These are phyloP conservation scores for Pantherophis alleghaniensis DNA, from an alignment of 2,797 vertebrate species.

Conservation along the genomic window DNA sequence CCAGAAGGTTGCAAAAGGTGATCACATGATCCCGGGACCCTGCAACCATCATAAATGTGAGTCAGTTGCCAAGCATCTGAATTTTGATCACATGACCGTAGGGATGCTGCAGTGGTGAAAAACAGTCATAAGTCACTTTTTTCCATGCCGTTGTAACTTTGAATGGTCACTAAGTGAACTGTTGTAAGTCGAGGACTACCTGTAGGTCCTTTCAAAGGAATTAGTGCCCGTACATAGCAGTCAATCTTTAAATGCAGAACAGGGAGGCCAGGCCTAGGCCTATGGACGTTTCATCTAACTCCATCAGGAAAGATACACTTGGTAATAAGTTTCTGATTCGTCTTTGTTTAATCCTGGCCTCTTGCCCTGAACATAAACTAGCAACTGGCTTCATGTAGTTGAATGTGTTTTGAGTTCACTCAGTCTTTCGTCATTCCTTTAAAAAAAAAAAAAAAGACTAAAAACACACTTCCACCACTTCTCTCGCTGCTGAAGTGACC, in stretches of 20 bases:
- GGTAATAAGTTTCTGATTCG: neutral
- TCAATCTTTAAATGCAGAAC: neutral
- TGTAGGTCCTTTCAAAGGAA: neutral
- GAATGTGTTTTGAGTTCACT: neutral
- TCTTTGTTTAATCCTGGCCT: neutral
- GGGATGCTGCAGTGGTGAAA: neutral
- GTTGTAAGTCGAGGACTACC: neutral
- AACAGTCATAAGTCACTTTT: neutral
- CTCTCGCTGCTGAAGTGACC: neutral
- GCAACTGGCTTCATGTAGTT: neutral
- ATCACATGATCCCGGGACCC: neutral
- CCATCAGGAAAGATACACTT: neutral
- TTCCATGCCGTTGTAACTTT: neutral
- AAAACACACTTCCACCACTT: neutral
- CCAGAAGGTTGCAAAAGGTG: neutral
- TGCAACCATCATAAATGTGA: neutral
- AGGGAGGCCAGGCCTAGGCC: neutral
- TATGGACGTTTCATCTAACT: too few species aligned
- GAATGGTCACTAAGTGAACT: neutral
- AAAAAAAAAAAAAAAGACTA: neutral
- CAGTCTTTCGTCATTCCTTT: neutral
- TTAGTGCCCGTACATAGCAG: neutral
- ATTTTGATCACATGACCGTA: neutral
- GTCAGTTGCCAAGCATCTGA: neutral
- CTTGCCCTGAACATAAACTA: neutral